A percentile compares a stretch with the other conserved stretches of the same genome.
These are phyloP conservation scores for Tanytarsus gracilentus DNA, from an alignment of 2,888 invertebrate species.

Conservation along the genomic window DNA sequence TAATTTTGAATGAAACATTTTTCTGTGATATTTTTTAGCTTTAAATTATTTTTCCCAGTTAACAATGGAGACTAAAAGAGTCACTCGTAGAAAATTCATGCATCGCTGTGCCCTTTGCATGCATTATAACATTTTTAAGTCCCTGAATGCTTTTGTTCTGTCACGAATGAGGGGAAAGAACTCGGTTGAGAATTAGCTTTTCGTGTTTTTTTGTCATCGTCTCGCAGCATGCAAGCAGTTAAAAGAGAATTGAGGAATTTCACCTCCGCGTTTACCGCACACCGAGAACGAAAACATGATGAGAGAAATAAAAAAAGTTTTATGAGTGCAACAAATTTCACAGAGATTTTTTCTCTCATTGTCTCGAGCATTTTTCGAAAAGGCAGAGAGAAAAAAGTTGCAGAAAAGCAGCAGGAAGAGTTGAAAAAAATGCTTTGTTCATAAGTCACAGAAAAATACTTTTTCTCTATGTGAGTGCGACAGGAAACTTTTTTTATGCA, in stretches of 20 bases:
- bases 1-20: too few species aligned
- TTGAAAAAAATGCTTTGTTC: constrained; percentile 14
- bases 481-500: constrained; percentile 4
- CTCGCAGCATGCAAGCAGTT: neutral
- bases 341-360: neutral
- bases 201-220: neutral
- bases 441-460: constrained; percentile 19
- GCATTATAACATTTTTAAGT: neutral
- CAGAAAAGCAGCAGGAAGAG: neutral
- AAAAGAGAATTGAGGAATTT: neutral
- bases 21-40: too few species aligned
- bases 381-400: constrained; percentile 6
- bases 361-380: neutral
- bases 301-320: constrained; percentile 6
- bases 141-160: neutral
- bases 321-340: constrained; percentile 8
- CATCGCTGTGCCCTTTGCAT: neutral
- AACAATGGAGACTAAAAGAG: too few species aligned
- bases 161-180: neutral
- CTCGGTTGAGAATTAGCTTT: constrained; percentile 1
- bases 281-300: neutral
- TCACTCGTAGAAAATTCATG: neutral
- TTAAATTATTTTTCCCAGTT: too few species aligned
- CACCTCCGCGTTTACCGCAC: neutral
- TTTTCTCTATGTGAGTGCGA: neutral